phyloP scores from a whole-genome alignment of 1,140 invertebrate genomes.

The Aphidius ervi region DNA sequence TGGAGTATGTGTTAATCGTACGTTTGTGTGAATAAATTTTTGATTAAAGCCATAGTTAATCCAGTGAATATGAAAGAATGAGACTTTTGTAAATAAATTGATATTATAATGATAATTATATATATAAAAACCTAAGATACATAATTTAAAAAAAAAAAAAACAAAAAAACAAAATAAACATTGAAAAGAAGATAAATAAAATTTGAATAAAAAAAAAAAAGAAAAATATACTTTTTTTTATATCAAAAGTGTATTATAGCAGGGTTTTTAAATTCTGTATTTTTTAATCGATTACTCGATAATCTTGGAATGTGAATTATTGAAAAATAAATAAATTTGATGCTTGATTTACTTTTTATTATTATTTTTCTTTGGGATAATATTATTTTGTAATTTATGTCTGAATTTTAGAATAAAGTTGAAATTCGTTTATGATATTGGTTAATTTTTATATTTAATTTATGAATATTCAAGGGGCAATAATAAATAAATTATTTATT shows the following conservation, averaged over 20 bases:
- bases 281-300: conserved; percentile 40
- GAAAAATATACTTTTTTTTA: conserved; percentile 48
- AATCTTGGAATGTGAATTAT: conserved; percentile 2
- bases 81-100: conserved; percentile 49
- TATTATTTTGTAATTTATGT: too few relatives aligned
- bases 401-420: too few relatives aligned
- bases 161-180: background rate
- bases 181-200: background rate
- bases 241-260: conserved; percentile 50
- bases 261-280: conserved; percentile 45
- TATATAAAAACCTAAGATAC: conserved; percentile 37
- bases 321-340: background rate
- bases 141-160: conserved; percentile 38
- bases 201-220: conserved; percentile 11
- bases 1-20: background rate
- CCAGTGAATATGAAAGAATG: conserved; percentile 24
- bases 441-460: too few relatives aligned
- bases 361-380: too few relatives aligned
- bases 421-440: too few relatives aligned
- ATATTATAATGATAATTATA: conserved; percentile 44
- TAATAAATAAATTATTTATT: too few relatives aligned
- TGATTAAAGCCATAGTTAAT: conserved; percentile 13
- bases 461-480: too few relatives aligned
- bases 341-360: too few relatives aligned
- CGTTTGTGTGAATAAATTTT: conserved; percentile 12